phyloP scores from a whole-genome alignment of 2,113 vertebrate genomes.

The Condylura cristata region DNA sequence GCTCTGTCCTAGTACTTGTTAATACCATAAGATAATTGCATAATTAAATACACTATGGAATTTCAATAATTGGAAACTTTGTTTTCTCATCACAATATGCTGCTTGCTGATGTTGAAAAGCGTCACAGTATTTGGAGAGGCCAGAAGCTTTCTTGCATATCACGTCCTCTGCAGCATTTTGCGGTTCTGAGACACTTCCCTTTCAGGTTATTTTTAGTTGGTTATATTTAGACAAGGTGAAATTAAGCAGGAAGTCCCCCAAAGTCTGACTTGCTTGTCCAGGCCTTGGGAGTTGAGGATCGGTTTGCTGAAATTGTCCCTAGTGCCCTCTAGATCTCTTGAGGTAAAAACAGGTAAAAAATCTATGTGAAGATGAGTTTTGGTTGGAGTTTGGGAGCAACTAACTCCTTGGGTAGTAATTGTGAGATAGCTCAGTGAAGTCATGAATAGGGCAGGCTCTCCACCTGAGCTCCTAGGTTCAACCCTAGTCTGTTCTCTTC shows the following conservation, averaged over 20 bases:
- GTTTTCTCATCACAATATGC: constrained; percentile 80
- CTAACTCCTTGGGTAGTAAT: not conserved
- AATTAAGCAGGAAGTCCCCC: constrained; percentile 69
- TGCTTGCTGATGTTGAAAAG: constrained; percentile 72
- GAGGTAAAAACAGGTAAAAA: not conserved
- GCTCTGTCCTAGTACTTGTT: constrained; percentile 73
- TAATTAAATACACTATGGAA: constrained; percentile 85
- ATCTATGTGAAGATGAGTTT: not conserved
- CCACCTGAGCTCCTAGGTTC: not conserved
- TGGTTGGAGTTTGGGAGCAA: not conserved
- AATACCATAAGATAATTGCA: constrained; percentile 85
- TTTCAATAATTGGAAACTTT: constrained; percentile 84
- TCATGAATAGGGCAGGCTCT: not conserved
- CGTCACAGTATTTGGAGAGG: not conserved
- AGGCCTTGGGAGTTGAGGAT: not conserved
- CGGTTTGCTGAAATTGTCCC: not conserved
- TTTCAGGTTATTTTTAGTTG: constrained; percentile 71
- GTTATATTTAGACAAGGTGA: constrained; percentile 75
- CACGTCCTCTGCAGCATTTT: not conserved
- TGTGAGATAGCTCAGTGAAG: not conserved
- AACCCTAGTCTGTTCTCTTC: not conserved
- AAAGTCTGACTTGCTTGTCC: constrained; percentile 30
- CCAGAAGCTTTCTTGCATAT: not conserved
- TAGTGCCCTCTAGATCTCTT: not conserved
- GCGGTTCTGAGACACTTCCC: constrained; percentile 37